A percentile compares a stretch with the other conserved stretches of the same genome.
These are phyloP conservation scores for Nixonia krombeini DNA, from an alignment of 1,140 invertebrate species.

Conservation along the genomic window DNA sequence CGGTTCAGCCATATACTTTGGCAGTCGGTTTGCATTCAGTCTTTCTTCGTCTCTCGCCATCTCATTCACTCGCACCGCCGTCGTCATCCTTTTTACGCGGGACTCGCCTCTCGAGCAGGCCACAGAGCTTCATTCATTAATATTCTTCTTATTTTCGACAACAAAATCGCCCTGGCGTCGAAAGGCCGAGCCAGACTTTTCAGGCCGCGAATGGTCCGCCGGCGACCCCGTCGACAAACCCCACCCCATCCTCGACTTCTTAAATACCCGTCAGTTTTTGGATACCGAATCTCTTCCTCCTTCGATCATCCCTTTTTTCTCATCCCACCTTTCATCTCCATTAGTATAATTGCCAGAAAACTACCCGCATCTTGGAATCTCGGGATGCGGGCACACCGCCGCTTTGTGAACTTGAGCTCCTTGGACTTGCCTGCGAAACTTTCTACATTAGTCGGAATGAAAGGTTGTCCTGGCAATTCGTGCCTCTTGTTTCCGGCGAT, in stretches of 20 bases:
- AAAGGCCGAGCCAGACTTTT: constrained; percentile 36
- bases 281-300: constrained; percentile 19
- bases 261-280: constrained; percentile 36
- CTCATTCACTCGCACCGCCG: constrained; percentile 36
- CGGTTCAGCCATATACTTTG: constrained; percentile 47
- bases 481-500: constrained; percentile 37
- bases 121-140: constrained; percentile 53
- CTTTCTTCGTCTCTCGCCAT: constrained; percentile 41
- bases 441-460: constrained; percentile 38
- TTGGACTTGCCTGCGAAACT: constrained; percentile 38
- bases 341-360: constrained; percentile 70
- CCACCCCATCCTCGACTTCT: constrained; percentile 9
- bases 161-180: constrained; percentile 26
- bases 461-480: constrained; percentile 29
- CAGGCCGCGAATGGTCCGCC: constrained; percentile 13
- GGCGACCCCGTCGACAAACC: too few relatives aligned
- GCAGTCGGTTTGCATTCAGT: constrained; percentile 45
- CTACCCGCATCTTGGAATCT: constrained; percentile 58
- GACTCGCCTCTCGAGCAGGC: constrained; percentile 9
- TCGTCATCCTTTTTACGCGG: constrained; percentile 33
- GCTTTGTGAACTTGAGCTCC: constrained; percentile 20
- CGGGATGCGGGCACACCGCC: constrained; percentile 52
- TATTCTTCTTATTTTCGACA: constrained; percentile 53
- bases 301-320: constrained; percentile 19
- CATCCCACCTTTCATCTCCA: constrained; percentile 63